A percentile compares a stretch with the other conserved stretches of the same genome.
phyloP scores from a whole-genome alignment of 2,113 vertebrate species.

The Anser cygnoides region DNA sequence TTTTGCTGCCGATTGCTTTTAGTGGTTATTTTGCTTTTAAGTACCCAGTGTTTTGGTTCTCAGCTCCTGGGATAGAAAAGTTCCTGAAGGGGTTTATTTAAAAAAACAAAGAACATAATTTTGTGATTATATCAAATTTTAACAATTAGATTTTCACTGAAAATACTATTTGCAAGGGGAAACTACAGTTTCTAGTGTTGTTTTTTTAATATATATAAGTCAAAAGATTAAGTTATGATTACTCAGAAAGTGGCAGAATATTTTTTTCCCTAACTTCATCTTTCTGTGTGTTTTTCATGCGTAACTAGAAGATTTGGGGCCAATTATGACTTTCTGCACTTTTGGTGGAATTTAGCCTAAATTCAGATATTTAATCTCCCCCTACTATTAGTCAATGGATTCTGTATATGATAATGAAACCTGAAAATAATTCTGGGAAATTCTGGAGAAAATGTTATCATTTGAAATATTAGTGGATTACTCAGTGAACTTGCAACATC shows the following conservation, averaged over 20 bases:
- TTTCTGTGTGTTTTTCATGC: neutral
- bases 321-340: neutral
- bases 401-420: neutral
- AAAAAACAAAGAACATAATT: neutral
- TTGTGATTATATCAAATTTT: neutral
- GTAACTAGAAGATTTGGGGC: neutral
- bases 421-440: slow-evolving; percentile 13
- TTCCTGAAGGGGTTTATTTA: neutral
- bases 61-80: neutral
- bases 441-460: slow-evolving; percentile 6
- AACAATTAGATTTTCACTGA: neutral
- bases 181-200: neutral
- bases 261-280: neutral
- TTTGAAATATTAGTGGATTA: slow-evolving; percentile 30
- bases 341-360: neutral
- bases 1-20: neutral
- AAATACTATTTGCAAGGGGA: neutral
- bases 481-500: slow-evolving; percentile 17
- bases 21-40: neutral
- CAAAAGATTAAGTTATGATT: neutral
- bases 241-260: neutral
- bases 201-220: neutral
- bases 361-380: neutral
- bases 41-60: neutral
- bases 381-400: neutral